Evolutionary conservation across 1,140 invertebrate species (phyloP).

Genomic region (Metaphire vulgaris): DNA sequence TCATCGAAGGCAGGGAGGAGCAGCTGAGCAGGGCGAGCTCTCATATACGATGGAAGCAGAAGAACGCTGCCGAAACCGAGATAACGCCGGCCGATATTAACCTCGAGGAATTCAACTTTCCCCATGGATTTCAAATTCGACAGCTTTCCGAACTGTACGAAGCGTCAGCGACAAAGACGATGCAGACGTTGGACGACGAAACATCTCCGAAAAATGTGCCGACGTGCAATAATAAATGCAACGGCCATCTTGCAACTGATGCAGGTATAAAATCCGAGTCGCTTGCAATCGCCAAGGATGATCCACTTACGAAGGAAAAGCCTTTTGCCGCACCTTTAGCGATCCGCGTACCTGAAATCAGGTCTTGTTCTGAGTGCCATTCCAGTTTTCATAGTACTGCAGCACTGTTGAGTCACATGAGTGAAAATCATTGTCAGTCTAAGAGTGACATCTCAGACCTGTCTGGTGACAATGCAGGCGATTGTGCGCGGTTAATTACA

Average conservation of each 20-base stretch:
- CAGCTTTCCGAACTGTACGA: too few relatives aligned
- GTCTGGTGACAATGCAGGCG: neutral
- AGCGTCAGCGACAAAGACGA: too few relatives aligned
- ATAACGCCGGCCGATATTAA: neutral
- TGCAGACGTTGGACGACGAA: neutral
- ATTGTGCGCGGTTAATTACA: neutral
- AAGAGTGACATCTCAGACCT: neutral
- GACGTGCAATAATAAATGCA: neutral
- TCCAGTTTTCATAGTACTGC: neutral
- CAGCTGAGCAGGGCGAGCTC: slow-evolving; percentile 27
- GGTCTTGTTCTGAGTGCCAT: neutral
- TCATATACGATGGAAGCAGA: slow-evolving; percentile 19
- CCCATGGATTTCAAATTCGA: slow-evolving; percentile 30
- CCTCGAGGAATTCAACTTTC: slow-evolving; percentile 34
- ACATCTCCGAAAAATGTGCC: neutral
- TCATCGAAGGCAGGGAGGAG: slow-evolving; percentile 61
- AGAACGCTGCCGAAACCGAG: neutral
- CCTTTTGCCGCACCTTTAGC: too few relatives aligned
- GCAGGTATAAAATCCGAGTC: neutral
- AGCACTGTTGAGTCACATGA: neutral
- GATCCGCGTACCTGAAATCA: neutral
- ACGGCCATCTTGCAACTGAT: neutral
- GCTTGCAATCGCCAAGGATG: too few relatives aligned
- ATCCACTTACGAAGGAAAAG: too few relatives aligned
- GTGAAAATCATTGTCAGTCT: neutral